These are phyloP conservation scores for Dryoscopus gambensis DNA, from an alignment of 2,113 vertebrate species.

Conservation along the genomic window DNA sequence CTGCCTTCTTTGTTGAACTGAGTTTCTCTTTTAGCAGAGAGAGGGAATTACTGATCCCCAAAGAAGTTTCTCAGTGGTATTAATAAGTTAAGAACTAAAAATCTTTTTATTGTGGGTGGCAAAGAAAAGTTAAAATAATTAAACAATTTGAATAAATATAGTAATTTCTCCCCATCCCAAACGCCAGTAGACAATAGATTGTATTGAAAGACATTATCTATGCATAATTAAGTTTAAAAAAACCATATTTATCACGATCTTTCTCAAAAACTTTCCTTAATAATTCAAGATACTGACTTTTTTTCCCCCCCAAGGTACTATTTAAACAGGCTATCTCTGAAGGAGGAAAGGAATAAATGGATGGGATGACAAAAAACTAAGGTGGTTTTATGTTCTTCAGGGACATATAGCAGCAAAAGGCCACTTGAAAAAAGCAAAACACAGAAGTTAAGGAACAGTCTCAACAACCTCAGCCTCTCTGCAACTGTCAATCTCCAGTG, in stretches of 20 bases:
- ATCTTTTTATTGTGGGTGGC: background rate
- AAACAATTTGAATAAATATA: background rate
- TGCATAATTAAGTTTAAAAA: background rate
- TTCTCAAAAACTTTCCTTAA: background rate
- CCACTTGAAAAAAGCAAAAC: background rate
- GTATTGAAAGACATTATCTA: background rate
- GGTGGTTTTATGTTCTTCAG: background rate
- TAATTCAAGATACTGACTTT: background rate
- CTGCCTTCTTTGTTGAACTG: background rate
- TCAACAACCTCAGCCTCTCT: background rate
- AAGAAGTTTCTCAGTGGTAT: background rate
- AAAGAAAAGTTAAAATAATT: background rate
- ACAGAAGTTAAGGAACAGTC: background rate
- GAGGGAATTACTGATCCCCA: background rate
- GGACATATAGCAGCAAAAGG: background rate
- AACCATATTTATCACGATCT: background rate
- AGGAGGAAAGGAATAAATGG: background rate
- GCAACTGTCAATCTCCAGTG: background rate
- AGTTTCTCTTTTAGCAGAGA: background rate
- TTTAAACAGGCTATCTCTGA: background rate
- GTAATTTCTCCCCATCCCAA: background rate
- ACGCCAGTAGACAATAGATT: too few relatives aligned
- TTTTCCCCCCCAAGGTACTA: background rate
- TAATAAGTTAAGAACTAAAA: background rate
- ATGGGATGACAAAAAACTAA: background rate